Evolutionary conservation across 1,140 invertebrate species (phyloP).

Genomic region (Hyposmocoma kahamanoa): DNA sequence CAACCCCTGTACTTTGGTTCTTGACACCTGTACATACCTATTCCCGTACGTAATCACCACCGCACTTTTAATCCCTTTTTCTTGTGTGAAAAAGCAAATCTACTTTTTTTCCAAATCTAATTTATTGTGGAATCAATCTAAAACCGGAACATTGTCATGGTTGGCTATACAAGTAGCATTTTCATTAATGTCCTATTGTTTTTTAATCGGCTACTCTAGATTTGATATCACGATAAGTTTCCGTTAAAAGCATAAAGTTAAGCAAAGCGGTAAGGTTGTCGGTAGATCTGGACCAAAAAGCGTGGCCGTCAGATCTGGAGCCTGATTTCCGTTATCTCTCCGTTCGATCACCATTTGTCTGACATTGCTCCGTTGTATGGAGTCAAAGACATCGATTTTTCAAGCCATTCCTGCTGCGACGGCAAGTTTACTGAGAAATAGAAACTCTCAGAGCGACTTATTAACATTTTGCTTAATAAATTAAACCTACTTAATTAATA

Average conservation of each 20-base stretch:
- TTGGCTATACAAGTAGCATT: neutral
- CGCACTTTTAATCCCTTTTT: too few species aligned
- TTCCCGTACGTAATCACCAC: too few species aligned
- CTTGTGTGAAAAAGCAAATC: too few species aligned
- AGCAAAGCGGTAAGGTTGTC: slow-evolving; percentile 38
- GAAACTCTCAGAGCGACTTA: slow-evolving; percentile 35
- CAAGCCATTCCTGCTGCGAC: too few species aligned
- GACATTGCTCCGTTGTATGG: slow-evolving; percentile 34
- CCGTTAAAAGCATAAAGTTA: slow-evolving; percentile 57
- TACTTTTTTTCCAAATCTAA: too few species aligned
- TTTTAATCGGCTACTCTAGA: slow-evolving; percentile 58
- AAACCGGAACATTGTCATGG: slow-evolving; percentile 49
- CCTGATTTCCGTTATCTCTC: slow-evolving; percentile 44
- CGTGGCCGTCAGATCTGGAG: slow-evolving; percentile 42
- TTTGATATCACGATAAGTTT: slow-evolving; percentile 62
- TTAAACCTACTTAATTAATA: too few species aligned
- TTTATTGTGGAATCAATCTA: too few species aligned
- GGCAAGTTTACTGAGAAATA: too few species aligned
- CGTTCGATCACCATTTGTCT: slow-evolving; percentile 43
- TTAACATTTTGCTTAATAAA: too few species aligned
- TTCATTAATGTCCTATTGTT: slow-evolving; percentile 63
- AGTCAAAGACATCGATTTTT: slow-evolving; percentile 44
- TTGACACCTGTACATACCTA: too few species aligned
- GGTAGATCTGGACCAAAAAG: slow-evolving; percentile 46
- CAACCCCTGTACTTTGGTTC: too few species aligned